Conservation (phyloP, 2,113 vertebrate genomes). For the Cavia aperea region DNA sequence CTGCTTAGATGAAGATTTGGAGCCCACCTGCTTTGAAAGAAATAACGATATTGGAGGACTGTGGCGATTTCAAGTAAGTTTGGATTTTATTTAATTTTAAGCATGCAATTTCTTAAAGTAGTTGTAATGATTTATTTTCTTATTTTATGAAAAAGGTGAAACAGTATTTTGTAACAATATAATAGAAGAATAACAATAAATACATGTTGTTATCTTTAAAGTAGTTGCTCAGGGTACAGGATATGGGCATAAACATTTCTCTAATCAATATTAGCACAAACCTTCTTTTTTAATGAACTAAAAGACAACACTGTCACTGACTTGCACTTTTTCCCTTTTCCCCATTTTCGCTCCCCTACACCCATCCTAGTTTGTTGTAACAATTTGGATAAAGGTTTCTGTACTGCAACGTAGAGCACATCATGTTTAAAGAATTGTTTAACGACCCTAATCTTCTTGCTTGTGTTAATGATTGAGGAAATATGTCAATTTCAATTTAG, state of each 20-base stretch:
- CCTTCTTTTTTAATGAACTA: too few relatives aligned
- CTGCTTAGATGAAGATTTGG: conserved; percentile 77
- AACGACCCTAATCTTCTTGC: not conserved
- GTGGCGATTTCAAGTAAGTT: conserved; percentile 77
- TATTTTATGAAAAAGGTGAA: too few relatives aligned
- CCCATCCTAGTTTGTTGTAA: not conserved
- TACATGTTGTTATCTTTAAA: too few relatives aligned
- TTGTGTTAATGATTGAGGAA: not conserved
- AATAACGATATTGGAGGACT: conserved; percentile 77
- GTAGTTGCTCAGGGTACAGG: too few relatives aligned
- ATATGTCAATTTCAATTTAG: not conserved
- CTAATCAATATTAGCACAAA: too few relatives aligned
- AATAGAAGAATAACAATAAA: too few relatives aligned
- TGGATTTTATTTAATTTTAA: not conserved
- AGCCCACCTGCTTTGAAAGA: conserved; percentile 79
- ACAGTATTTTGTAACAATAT: too few relatives aligned
- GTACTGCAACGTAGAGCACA: not conserved
- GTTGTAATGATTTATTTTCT: not conserved
- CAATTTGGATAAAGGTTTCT: not conserved
- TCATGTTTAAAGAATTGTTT: not conserved
- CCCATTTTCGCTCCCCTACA: too few relatives aligned
- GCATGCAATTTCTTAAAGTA: not conserved
- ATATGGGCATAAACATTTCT: too few relatives aligned
- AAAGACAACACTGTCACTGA: too few relatives aligned
- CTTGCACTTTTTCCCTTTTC: too few relatives aligned